phyloP scores from a whole-genome alignment of 2,888 invertebrate species.

The Tenthredo mesomela region DNA sequence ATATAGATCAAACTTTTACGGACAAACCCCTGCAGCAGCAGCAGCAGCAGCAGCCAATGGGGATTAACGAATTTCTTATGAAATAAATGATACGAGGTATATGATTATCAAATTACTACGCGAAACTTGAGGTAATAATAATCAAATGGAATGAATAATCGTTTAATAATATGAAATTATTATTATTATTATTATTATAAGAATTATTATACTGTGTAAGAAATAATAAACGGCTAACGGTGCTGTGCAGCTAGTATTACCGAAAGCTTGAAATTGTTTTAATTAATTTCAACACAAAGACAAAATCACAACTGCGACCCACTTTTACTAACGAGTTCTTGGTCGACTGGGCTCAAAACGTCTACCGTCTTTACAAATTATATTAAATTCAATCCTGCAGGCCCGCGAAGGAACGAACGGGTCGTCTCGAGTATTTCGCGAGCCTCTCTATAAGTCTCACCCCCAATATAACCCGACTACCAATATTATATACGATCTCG shows the following conservation, averaged over 20 bases:
- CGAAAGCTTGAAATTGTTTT: conserved; percentile 31
- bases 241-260: neutral
- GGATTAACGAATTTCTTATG: neutral
- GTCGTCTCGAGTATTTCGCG: conserved; percentile 41
- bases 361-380: conserved; percentile 48
- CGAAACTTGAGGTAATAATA: neutral
- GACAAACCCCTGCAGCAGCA: no score
- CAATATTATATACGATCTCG: neutral
- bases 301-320: conserved; percentile 45
- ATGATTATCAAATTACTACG: neutral
- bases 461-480: neutral
- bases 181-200: neutral
- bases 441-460: neutral
- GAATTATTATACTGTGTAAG: neutral
- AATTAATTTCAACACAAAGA: conserved; percentile 42
- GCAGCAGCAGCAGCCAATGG: no score
- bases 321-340: conserved; percentile 47
- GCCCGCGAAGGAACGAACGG: neutral
- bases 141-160: neutral
- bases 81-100: neutral
- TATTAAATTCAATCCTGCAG: conserved; percentile 43
- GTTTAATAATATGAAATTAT: neutral
- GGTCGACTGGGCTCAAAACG: conserved; percentile 32
- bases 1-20: neutral
- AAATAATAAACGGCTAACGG: neutral